phyloP scores from a whole-genome alignment of 1,140 invertebrate species.

The Zophobas morio region DNA sequence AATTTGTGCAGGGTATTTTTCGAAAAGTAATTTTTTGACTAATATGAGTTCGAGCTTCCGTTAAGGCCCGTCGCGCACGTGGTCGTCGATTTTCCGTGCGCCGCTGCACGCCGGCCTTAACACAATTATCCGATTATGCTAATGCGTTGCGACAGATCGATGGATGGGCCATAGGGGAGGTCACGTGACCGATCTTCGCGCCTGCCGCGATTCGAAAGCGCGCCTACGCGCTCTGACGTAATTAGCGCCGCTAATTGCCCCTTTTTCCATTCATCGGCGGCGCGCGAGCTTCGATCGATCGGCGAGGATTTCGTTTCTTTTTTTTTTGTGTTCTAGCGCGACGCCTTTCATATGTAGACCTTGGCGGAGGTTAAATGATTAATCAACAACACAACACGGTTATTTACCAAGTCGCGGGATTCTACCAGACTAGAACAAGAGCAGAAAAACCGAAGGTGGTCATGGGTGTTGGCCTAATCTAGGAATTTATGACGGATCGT shows the following conservation, averaged over 20 bases:
- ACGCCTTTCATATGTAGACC: conserved; percentile 29
- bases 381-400: conserved; percentile 5
- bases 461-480: too few species aligned
- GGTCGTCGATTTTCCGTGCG: neutral
- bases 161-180: neutral
- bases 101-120: conserved; percentile 1
- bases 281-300: conserved; percentile 1
- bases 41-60: too few species aligned
- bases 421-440: neutral
- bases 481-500: neutral
- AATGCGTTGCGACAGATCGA: conserved; percentile 36
- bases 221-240: neutral
- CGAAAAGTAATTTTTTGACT: too few species aligned
- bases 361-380: conserved; percentile 16
- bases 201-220: too few species aligned
- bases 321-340: too few species aligned
- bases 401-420: neutral
- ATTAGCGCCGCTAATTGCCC: neutral
- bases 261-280: neutral
- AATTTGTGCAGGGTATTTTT: too few species aligned
- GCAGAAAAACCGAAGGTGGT: neutral
- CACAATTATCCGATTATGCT: conserved; percentile 33
- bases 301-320: too few species aligned
- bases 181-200: conserved; percentile 2
- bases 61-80: neutral